phyloP scores from a whole-genome alignment of 2,888 invertebrate species.

The Brachycybe producta region DNA sequence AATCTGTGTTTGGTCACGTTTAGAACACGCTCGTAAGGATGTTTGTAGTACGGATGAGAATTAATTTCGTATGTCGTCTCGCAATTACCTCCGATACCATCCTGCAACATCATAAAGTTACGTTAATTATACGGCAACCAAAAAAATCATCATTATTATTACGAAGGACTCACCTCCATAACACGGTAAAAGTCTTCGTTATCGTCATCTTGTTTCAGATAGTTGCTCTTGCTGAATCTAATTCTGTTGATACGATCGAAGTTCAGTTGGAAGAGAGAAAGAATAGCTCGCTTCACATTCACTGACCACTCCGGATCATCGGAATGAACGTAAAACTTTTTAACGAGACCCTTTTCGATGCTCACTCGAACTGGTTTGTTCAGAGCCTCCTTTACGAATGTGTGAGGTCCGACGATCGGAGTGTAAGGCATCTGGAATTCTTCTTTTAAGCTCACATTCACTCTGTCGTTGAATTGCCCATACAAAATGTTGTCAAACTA shows the following conservation, averaged over 20 bases:
- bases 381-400: slow-evolving; percentile 9
- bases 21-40: slow-evolving; percentile 8
- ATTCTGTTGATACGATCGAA: slow-evolving; percentile 11
- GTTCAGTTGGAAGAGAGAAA: slow-evolving; percentile 13
- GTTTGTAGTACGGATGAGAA: slow-evolving; percentile 10
- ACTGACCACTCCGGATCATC: slow-evolving; percentile 17
- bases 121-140: neutral
- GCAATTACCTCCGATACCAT: slow-evolving; percentile 19
- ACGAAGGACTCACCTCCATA: slow-evolving; percentile 12
- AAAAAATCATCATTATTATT: neutral
- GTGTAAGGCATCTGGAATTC: slow-evolving; percentile 11
- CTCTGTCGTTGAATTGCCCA: slow-evolving; percentile 12
- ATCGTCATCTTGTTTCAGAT: slow-evolving; percentile 10
- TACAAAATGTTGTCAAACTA: slow-evolving; percentile 14
- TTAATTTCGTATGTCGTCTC: slow-evolving; percentile 15
- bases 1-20: slow-evolving; percentile 18
- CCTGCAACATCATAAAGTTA: slow-evolving; percentile 6
- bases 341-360: slow-evolving; percentile 12
- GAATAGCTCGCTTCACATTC: slow-evolving; percentile 14
- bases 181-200: slow-evolving; percentile 12
- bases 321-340: slow-evolving; percentile 11
- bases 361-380: slow-evolving; percentile 14
- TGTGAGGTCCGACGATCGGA: neutral
- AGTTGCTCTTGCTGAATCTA: slow-evolving; percentile 10
- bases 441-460: slow-evolving; percentile 6